Percentiles rank a stretch among this genome's conserved stretches.
Conservation (phyloP, 2,888 invertebrate genomes). For the Drymonia ruficornis region DNA sequence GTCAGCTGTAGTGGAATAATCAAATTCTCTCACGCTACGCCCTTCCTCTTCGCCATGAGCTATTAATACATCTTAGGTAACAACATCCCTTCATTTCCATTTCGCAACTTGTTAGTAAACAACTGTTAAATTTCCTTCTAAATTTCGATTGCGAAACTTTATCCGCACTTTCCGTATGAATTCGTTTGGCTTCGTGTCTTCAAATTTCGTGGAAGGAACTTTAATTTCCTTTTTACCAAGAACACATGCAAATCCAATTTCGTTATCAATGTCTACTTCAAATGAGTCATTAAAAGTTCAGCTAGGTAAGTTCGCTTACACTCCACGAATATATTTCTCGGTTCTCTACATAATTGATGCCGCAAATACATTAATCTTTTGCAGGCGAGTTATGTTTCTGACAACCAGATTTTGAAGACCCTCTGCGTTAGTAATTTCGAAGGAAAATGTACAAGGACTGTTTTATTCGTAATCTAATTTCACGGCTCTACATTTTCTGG, state of each 20-base stretch:
- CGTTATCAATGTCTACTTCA: constrained; percentile 9
- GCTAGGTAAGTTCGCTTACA: background rate
- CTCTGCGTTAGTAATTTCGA: constrained; percentile 11
- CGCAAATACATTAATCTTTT: constrained; percentile 25
- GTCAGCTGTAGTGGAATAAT: constrained; percentile 51
- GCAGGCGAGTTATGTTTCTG: constrained; percentile 27
- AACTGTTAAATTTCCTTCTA: constrained; percentile 10
- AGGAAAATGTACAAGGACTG: constrained; percentile 14
- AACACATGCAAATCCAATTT: constrained; percentile 20
- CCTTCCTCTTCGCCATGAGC: constrained; percentile 29
- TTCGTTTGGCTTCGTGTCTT: constrained; percentile 31
- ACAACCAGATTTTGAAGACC: constrained; percentile 21
- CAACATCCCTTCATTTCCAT: constrained; percentile 14
- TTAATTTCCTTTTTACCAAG: constrained; percentile 37
- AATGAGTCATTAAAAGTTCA: constrained; percentile 9
- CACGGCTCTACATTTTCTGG: constrained; percentile 30
- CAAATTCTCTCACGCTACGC: constrained; percentile 47
- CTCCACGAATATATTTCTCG: background rate
- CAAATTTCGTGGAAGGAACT: constrained; percentile 35
- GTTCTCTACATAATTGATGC: background rate
- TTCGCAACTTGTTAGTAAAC: constrained; percentile 24
- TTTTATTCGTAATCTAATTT: constrained; percentile 22
- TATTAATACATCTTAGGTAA: constrained; percentile 28
- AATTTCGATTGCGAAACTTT: constrained; percentile 21
- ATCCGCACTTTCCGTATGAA: constrained; percentile 10